Evolutionary conservation across 2,888 invertebrate species (phyloP), one percentile per base, ranked within the genome.

Genomic region (Dicycla oo): DNA sequence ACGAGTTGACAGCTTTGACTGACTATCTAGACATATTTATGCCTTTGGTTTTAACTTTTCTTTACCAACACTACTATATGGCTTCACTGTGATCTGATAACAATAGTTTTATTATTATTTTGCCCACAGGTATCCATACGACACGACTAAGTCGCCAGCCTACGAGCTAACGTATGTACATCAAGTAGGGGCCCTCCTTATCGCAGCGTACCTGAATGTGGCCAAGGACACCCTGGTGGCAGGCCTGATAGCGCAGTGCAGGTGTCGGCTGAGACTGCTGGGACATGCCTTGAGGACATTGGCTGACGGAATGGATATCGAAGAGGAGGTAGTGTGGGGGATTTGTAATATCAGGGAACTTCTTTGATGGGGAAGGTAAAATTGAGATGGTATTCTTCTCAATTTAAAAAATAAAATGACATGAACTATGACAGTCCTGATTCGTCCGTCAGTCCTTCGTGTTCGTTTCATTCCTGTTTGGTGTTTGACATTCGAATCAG

Each of bases 191-290:
- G 95, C 95, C 0, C 90, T 96, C 15, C 87, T 91, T 49, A 84
- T 96, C 30, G 94, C 95, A 0, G 96, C 96, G 0, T 90, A 90
- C 69, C 91, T 96, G 69, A 96, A 97, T 87, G 93, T 96, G 1
- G 92, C 93, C 75, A 94, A 96, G 75, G 97, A 96, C 72, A 93
- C 94, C 0, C 83, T 96, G 72, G 93, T 94, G 54, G 92, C 94
- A 1, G 89, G 94, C 0, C 88, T 96, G 58, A 92, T 96, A 70
- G 94, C 94, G 1, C 95, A 96, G 87, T 94, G 94, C 79, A 89
- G 93, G 8, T 96, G 95, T 51, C 93, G 96, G 34, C 85, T 97
- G 60, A 91, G 90, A 38, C 90, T 97, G n/a, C 81, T 96, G 5
- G 93, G 93, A 1, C 81, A 93, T 51, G 84, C 93, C 0, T 85